Percentiles rank a stretch among this genome's conserved stretches.
These are phyloP conservation scores for Catocala sponsa DNA, from an alignment of 2,888 invertebrate species.

Conservation along the genomic window DNA sequence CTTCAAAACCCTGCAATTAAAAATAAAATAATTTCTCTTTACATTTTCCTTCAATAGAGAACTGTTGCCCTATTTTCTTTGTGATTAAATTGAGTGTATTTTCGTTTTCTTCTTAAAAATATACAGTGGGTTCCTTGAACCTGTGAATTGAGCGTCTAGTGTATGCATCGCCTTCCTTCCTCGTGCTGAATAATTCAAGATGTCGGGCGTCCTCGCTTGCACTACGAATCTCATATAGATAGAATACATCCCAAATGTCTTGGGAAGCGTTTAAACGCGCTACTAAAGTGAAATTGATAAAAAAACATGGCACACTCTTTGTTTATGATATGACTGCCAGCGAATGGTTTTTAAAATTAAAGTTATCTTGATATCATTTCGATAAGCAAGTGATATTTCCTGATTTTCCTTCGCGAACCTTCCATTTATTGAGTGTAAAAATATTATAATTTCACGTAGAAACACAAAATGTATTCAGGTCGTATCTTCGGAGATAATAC, in stretches of 20 bases:
- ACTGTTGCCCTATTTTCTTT: conserved; percentile 31
- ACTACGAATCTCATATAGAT: conserved; percentile 22
- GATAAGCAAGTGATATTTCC: conserved; percentile 28
- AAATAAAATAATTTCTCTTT: conserved; percentile 6
- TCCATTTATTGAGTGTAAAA: conserved; percentile 6
- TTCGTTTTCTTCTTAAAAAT: conserved; percentile 30
- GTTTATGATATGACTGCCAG: conserved; percentile 9
- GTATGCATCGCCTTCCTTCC: conserved; percentile 68
- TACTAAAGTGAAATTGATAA: conserved; percentile 13
- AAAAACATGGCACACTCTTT: conserved; percentile 6
- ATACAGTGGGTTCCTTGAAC: conserved; percentile 54
- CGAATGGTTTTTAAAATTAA: conserved; percentile 14
- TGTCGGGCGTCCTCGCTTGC: conserved; percentile 54
- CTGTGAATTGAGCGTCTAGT: conserved; percentile 50
- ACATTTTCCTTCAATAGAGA: conserved; percentile 8
- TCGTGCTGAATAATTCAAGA: conserved; percentile 74
- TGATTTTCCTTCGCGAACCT: conserved; percentile 30
- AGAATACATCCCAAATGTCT: conserved; percentile 21
- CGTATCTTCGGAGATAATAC: conserved; percentile 24
- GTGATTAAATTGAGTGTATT: conserved; percentile 29
- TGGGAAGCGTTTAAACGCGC: conserved; percentile 13
- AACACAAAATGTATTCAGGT: conserved; percentile 23
- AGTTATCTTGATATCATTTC: conserved; percentile 27
- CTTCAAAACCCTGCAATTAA: not conserved
- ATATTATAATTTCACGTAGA: conserved; percentile 4